phyloP scores from a whole-genome alignment of 2,113 vertebrate genomes.

The Pelvicachromis taeniatus region DNA sequence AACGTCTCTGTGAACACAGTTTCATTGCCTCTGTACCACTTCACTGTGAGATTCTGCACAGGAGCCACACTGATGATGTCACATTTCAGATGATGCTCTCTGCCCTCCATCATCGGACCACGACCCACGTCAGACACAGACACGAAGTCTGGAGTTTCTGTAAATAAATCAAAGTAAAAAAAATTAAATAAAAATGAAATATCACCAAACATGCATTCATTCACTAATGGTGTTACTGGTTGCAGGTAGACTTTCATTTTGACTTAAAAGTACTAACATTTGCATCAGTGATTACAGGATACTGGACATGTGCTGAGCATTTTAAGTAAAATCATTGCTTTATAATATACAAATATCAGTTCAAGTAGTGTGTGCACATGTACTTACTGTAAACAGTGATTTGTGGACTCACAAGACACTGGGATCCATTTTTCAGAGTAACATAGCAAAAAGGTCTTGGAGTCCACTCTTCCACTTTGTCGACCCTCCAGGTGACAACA shows the following conservation, averaged over 20 bases:
- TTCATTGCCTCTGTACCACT: constrained; percentile 3
- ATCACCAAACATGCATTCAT: no score
- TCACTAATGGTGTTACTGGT: no score
- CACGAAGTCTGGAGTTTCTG: constrained; percentile 47
- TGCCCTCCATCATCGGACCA: neutral
- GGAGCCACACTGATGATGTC: neutral
- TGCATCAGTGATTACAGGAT: no score
- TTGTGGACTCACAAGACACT: accelerated
- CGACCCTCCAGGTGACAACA: neutral
- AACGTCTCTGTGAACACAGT: accelerated
- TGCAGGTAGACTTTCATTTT: no score
- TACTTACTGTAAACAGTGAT: no score
- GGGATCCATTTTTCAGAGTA: neutral
- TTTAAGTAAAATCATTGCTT: no score
- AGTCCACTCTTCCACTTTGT: neutral
- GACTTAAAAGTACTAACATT: no score
- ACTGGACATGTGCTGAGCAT: no score
- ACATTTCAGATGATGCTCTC: constrained; percentile 40
- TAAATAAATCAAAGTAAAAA: neutral
- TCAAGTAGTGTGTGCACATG: no score
- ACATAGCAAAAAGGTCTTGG: neutral
- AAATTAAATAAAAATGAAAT: no score
- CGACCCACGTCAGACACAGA: neutral
- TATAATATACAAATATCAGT: no score
- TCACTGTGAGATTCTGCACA: constrained; percentile 7